Conservation (phyloP, 2,113 vertebrate species). For the Carassius auratus region DNA sequence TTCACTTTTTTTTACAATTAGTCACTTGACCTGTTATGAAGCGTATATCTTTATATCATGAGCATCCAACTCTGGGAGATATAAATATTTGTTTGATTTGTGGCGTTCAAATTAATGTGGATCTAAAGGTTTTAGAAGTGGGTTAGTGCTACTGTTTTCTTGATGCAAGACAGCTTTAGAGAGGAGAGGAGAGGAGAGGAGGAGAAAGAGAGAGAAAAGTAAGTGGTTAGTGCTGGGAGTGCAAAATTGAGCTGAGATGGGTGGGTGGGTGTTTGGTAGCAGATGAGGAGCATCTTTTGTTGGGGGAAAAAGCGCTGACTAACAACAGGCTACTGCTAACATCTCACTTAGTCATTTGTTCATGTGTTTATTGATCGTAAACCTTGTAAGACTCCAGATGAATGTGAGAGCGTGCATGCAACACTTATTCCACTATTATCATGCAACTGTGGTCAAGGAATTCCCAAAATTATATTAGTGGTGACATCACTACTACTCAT, state of each 20-base stretch:
- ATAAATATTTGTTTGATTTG: background rate
- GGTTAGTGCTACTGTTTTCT: background rate
- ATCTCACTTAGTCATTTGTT: conserved; percentile 65
- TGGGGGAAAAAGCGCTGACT: conserved; percentile 40
- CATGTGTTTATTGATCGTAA: conserved; percentile 62
- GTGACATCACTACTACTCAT: background rate
- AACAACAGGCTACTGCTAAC: conserved; percentile 33
- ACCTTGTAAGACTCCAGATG: conserved; percentile 53
- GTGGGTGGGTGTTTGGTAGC: conserved; percentile 17
- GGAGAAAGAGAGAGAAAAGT: background rate
- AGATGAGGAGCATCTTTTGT: conserved; percentile 35
- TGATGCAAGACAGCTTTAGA: conserved; percentile 18
- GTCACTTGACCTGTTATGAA: background rate
- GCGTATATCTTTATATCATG: background rate
- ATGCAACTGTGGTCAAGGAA: background rate
- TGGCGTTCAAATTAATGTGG: background rate
- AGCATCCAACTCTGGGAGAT: background rate
- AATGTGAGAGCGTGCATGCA: conserved; percentile 52
- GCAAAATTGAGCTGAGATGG: conserved; percentile 39
- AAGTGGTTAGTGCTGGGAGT: conserved; percentile 36
- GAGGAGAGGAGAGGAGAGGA: background rate
- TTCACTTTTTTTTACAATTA: conserved; percentile 4
- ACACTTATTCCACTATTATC: conserved; percentile 23
- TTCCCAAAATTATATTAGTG: background rate
- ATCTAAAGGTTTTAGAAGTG: background rate